These are phyloP conservation scores for Oreochromis grahami DNA, from an alignment of 2,797 vertebrate species.

Conservation along the genomic window DNA sequence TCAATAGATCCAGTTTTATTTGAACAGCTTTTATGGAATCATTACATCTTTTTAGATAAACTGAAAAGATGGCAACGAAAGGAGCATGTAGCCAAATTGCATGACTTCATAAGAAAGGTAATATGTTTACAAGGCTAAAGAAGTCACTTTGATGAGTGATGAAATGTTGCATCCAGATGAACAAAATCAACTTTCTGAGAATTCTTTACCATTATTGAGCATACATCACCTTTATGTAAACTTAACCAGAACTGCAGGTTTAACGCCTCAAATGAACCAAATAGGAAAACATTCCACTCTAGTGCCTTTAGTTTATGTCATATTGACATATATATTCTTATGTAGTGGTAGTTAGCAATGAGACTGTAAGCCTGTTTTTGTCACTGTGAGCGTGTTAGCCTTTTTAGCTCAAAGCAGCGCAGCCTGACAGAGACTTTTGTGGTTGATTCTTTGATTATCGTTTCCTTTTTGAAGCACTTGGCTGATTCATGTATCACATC, in stretches of 20 bases:
- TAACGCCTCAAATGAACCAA: neutral
- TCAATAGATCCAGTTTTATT: neutral
- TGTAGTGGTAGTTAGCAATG: neutral
- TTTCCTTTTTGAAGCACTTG: neutral
- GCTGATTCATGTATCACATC: neutral
- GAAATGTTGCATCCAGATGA: neutral
- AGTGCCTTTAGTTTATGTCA: neutral
- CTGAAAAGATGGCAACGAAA: neutral
- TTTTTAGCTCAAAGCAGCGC: neutral
- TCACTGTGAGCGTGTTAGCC: neutral
- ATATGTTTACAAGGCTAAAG: neutral
- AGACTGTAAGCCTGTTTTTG: neutral
- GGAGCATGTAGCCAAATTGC: neutral
- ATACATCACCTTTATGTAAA: neutral
- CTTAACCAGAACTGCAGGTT: neutral
- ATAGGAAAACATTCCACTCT: neutral
- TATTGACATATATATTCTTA: neutral
- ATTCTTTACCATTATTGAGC: neutral
- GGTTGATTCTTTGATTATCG: neutral
- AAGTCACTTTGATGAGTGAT: neutral
- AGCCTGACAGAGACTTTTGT: neutral
- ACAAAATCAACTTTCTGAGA: neutral
- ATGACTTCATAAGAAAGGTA: neutral
- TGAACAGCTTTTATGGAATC: neutral
- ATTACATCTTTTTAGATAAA: neutral